Conservation (phyloP, 2,888 invertebrate species). For the Orthosia incerta region DNA sequence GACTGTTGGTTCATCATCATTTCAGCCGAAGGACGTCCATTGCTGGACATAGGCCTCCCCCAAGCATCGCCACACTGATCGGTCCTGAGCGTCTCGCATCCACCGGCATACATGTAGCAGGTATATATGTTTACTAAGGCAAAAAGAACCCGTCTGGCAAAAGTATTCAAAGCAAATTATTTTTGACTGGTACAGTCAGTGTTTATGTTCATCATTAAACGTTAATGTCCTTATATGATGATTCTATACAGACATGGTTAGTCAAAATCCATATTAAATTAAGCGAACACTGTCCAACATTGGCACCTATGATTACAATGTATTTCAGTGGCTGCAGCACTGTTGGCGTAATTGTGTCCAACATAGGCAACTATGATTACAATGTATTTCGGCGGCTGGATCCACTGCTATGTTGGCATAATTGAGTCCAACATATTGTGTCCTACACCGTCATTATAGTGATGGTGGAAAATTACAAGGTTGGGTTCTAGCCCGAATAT, state of each 20-base stretch:
- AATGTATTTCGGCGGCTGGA: conserved; percentile 36
- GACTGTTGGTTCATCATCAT: too few species aligned
- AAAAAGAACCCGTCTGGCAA: too few species aligned
- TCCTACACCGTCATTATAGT: background rate
- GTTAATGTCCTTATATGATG: background rate
- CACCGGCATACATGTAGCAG: too few species aligned
- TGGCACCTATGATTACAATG: conserved; percentile 42
- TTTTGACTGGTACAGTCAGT: too few species aligned
- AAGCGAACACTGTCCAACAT: conserved; percentile 23
- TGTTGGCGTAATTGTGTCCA: background rate
- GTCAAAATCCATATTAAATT: conserved; percentile 12
- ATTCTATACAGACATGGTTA: background rate
- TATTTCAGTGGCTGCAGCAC: conserved; percentile 25
- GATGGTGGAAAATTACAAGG: too few species aligned
- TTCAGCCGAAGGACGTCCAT: too few species aligned
- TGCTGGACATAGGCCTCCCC: too few species aligned
- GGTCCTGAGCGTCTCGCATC: too few species aligned
- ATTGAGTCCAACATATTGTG: too few species aligned
- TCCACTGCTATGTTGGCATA: conserved; percentile 14
- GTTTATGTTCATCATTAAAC: background rate
- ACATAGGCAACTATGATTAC: conserved; percentile 43
- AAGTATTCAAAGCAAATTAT: too few species aligned
- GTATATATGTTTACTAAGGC: too few species aligned
- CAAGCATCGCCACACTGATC: too few species aligned
- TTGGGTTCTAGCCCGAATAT: background rate